Evolutionary conservation across 2,888 invertebrate genomes (phyloP).

Genomic region (Copidosoma aretas): DNA sequence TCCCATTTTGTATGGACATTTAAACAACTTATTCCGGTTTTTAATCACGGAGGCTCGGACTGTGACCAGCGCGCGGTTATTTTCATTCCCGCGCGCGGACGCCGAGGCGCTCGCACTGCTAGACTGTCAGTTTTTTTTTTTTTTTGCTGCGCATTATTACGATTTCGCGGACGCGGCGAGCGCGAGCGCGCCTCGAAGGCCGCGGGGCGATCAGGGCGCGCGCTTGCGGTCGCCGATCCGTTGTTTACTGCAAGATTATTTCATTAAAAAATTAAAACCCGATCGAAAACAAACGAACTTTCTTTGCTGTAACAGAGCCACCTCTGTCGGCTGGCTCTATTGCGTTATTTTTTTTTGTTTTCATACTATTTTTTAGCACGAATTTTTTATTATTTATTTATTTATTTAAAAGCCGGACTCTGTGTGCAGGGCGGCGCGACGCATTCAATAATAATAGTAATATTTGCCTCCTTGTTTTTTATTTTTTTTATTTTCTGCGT

Average conservation of each 20-base stretch:
- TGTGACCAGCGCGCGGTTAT: constrained; percentile 53
- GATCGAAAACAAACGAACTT: constrained; percentile 60
- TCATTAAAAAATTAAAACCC: constrained; percentile 64
- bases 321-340: constrained; percentile 11
- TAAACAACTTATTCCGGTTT: constrained; percentile 64
- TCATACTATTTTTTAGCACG: constrained; percentile 12
- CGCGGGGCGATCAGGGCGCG: constrained; percentile 8
- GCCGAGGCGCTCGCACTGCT: constrained; percentile 63
- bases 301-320: constrained; percentile 55
- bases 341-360: constrained; percentile 17
- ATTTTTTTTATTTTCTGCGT: constrained; percentile 8
- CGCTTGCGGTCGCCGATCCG: constrained; percentile 46
- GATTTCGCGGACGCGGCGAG: constrained; percentile 55
- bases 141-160: constrained; percentile 62
- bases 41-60: constrained; percentile 63
- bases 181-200: constrained; percentile 20
- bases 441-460: neutral
- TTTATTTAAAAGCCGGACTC: constrained; percentile 34
- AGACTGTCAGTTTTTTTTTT: constrained; percentile 61
- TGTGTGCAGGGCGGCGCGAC: constrained; percentile 25
- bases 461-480: constrained; percentile 1
- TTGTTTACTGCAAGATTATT: constrained; percentile 61
- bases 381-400: constrained; percentile 31
- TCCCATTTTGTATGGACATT: constrained; percentile 61
- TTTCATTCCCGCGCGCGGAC: constrained; percentile 48